These are phyloP conservation scores for Drosophila lini DNA, from an alignment of 1,140 invertebrate genomes.

Conservation along the genomic window DNA sequence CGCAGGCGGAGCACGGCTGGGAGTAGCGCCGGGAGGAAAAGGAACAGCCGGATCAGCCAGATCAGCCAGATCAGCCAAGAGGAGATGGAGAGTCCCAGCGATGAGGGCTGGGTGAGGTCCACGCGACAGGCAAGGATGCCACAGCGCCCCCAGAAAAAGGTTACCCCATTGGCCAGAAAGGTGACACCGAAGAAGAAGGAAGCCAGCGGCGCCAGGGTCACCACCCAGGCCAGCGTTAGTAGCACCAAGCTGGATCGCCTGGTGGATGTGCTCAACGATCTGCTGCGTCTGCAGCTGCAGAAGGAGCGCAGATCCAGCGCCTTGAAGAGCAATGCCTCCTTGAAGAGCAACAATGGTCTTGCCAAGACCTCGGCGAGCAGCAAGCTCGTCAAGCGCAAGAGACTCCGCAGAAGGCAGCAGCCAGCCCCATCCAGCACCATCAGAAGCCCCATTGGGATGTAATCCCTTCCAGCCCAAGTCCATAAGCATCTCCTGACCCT, in stretches of 20 bases:
- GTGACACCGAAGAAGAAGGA: neutral
- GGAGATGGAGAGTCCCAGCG: neutral
- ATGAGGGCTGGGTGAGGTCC: constrained; percentile 25
- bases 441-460: neutral
- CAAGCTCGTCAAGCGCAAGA: constrained; percentile 12
- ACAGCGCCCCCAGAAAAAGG: constrained; percentile 13
- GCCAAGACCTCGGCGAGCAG: constrained; percentile 3
- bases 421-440: constrained; percentile 3
- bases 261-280: constrained; percentile 62
- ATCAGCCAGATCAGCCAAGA: neutral
- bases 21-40: neutral
- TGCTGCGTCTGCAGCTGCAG: constrained; percentile 57
- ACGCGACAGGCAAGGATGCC: constrained; percentile 45
- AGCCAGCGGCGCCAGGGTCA: neutral
- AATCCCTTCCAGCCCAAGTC: neutral
- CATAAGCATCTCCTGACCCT: constrained; percentile 7
- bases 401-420: constrained; percentile 9
- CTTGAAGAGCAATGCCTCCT: neutral
- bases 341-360: constrained; percentile 1
- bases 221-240: constrained; percentile 27
- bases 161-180: neutral
- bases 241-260: constrained; percentile 62
- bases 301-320: constrained; percentile 20
- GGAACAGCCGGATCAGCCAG: neutral
- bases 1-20: constrained; percentile 41